Percentiles rank a stretch among this genome's conserved stretches.
Conservation (phyloP, 2,797 vertebrate genomes). For the Craterocephalus amniculus region DNA sequence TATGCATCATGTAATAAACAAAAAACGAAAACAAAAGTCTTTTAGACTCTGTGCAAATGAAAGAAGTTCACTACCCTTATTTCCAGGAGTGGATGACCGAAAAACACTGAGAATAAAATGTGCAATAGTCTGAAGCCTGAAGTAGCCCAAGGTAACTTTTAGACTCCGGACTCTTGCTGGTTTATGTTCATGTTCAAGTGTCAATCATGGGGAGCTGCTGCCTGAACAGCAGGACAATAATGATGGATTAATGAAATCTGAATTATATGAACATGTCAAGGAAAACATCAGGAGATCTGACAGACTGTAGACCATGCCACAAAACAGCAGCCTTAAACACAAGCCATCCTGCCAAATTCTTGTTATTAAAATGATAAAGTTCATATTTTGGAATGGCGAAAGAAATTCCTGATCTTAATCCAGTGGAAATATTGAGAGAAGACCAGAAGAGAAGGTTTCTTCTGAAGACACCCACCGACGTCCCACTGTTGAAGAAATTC, state of each 20-base stretch:
- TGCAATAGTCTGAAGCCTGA: neutral
- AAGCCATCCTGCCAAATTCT: neutral
- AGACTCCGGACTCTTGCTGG: neutral
- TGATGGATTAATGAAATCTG: too few species aligned
- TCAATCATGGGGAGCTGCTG: neutral
- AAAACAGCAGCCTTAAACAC: neutral
- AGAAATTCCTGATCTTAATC: neutral
- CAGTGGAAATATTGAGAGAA: neutral
- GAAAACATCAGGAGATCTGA: too few species aligned
- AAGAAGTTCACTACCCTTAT: neutral
- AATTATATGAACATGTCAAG: too few species aligned
- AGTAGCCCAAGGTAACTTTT: neutral
- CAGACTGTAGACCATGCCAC: neutral
- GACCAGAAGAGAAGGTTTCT: neutral
- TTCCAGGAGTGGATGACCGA: neutral
- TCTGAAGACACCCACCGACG: neutral
- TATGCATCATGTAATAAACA: neutral
- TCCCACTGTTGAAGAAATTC: neutral
- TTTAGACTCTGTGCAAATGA: too few species aligned
- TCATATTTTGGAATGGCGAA: neutral
- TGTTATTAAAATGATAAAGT: neutral
- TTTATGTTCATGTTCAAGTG: neutral
- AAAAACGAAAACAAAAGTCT: neutral
- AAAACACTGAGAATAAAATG: neutral
- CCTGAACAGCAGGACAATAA: too few species aligned